phyloP scores from a whole-genome alignment of 2,113 vertebrate species.

The Mungos mungo region DNA sequence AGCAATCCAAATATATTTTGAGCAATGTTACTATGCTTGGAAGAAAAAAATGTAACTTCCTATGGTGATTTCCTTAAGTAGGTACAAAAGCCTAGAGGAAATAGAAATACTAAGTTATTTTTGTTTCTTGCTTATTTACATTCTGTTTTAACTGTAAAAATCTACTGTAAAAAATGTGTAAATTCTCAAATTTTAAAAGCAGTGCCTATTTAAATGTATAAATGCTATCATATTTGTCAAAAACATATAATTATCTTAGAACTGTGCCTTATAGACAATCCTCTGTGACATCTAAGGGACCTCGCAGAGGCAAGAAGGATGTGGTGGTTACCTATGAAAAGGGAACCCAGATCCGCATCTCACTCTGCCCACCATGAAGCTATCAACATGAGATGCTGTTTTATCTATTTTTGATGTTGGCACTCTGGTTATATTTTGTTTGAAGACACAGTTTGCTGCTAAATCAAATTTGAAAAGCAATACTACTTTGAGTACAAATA shows the following conservation, averaged over 20 bases:
- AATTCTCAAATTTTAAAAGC: neutral
- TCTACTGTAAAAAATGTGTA: neutral
- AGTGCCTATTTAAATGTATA: neutral
- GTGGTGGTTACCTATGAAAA: neutral
- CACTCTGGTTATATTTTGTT: constrained; percentile 13
- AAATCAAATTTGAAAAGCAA: constrained; percentile 49
- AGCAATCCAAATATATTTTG: constrained; percentile 37
- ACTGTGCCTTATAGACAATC: neutral
- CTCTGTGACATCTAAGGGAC: neutral
- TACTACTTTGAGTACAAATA: constrained; percentile 6
- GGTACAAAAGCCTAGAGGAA: neutral
- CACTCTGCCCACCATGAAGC: neutral
- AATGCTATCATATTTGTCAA: neutral
- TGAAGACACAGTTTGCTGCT: constrained; percentile 30
- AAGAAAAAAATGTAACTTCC: constrained; percentile 24
- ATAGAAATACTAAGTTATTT: neutral
- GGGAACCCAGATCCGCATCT: neutral
- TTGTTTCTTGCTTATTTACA: neutral
- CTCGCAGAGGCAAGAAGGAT: neutral
- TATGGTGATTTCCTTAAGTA: neutral
- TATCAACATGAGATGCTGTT: neutral
- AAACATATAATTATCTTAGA: neutral
- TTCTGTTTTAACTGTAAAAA: neutral
- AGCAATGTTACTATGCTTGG: neutral
- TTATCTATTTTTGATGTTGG: neutral